Percentiles rank a stretch among this genome's conserved stretches.
Evolutionary conservation across 2,113 vertebrate species (phyloP).

Genomic region (Pseudorhombus dupliciocellatus): DNA sequence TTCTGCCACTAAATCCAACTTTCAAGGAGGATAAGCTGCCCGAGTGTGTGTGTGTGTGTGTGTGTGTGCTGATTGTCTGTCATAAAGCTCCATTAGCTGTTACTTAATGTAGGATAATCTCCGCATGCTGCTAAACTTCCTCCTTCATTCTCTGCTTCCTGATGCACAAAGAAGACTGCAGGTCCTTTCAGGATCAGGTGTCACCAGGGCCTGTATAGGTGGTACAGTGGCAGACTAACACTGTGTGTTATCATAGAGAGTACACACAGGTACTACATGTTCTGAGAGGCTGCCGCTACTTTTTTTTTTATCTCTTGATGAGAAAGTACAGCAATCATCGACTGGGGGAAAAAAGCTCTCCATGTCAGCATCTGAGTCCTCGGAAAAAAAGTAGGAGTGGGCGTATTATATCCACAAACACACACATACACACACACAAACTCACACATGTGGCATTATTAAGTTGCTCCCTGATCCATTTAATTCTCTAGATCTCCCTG

Average conservation of each 20-base stretch:
- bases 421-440: slow-evolving; percentile 27
- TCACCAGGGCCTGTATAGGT: slow-evolving; percentile 5
- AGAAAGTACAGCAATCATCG: not conserved
- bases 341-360: not conserved
- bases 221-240: not conserved
- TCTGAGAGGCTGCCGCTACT: not conserved
- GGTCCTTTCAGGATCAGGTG: slow-evolving; percentile 34
- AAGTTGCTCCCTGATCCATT: slow-evolving; percentile 52
- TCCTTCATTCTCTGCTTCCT: slow-evolving; percentile 36
- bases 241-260: not conserved
- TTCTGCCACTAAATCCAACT: slow-evolving; percentile 21
- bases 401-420: slow-evolving; percentile 7
- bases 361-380: slow-evolving; percentile 6
- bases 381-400: slow-evolving; percentile 7
- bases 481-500: slow-evolving; percentile 51
- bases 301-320: not conserved
- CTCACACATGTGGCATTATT: slow-evolving; percentile 66
- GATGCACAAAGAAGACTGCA: slow-evolving; percentile 25
- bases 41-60: slow-evolving; percentile 6
- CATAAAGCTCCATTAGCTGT: slow-evolving; percentile 60
- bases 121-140: slow-evolving; percentile 25
- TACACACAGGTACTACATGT: not conserved
- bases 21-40: slow-evolving; percentile 32
- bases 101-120: slow-evolving; percentile 57
- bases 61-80: slow-evolving; percentile 37